Evolutionary conservation across 2,113 vertebrate species (phyloP), one percentile per base, ranked within the genome.

Genomic region (Channa maculata): DNA sequence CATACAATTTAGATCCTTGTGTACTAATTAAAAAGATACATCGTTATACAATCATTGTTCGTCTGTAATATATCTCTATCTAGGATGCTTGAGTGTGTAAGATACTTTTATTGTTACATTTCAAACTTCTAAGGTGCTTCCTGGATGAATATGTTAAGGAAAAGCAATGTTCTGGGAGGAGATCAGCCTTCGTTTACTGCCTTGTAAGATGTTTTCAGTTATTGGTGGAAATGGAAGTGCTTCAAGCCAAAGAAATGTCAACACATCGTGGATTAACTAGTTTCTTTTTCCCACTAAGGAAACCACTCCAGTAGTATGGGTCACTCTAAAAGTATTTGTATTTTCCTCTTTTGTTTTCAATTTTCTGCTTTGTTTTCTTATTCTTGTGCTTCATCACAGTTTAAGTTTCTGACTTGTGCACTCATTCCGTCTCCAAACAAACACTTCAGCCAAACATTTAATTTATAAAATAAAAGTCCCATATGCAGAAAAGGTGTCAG

Each of bases 161-260:
- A 38, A 66, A 65, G 45, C 51, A 3, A 9, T 45, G 50, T 36
- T 39, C 71, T 74, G 24, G 24, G 24, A 24, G 24, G 36, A 77
- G 54, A 70, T 78, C 36, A 33, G 43, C 58, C 7, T 57, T 77
- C 41, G 77, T 85, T 68, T 75, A 52, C 38, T 34, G 58, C 54
- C 59, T 39, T 62, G 70, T 69, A 79, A 84, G 38, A 83, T 79
- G 79, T 80, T 88, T 91, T 83, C 60, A 82, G 58, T 85, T 83
- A 76, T 55, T 68, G 68, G 67, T 79, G 78, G 78, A 88, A 87
- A 75, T 82, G 50, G 67, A 85, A 75, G 45, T 43, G n/a, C 45
- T 50, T 76, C 36, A 76, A 61, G 87, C 80, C 78, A 73, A 85
- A 77, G 78, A 86, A 79, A 83, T 71, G 75, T 88, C 79, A 85